Base-by-base conservation (phyloP, 2,888 invertebrate genomes). In the Ectemnius continuus region DNA sequence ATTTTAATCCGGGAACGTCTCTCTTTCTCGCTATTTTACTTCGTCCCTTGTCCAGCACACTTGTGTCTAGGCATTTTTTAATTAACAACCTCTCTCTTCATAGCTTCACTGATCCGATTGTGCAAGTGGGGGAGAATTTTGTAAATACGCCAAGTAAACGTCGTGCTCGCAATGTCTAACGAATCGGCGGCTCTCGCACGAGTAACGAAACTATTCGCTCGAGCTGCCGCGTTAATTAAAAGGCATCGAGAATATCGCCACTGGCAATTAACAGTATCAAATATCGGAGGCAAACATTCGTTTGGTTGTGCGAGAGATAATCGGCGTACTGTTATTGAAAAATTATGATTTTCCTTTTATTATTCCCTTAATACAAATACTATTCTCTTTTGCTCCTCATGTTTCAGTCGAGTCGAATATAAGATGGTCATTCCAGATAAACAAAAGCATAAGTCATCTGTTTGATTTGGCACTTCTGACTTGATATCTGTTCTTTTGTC, bases 61-160 rank as follows among this genome's bases (percentile, higher is more conserved):
- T 58, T n/a, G 23, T 18, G 4, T 58, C 16, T 58, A 23, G 11
- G 16, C 13, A 18, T 23, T 6, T 52, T 61, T 61, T 57, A 45
- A 20, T n/a, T 28, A 48, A 36, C 52, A 56, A 26, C 23, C 26
- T 5, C 23, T 4, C 65, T 61, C 57, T 45, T 58, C 60, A 61
- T 65, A 48, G 46, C n/a, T 18, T 16, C 56, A 46, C 1, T 5
- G 16, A 52, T 14, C 52, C 1, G 60, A 75, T 80, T 71, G 71
- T 68, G 69, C 69, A 66, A 66, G 74, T 64, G 67, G 61, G 20
- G 69, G 67, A 16, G 73, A 79, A 79, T 76, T 73, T 75, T 75
- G 72, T 68, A 70, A 64, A 63, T 69, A 70, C 67, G 61, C 69
- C 36, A 57, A 73, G 62, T 66, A 63, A 63, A 67, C 61, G 62